Conservation (phyloP, 2,797 vertebrate species). For the Falco rusticolus region DNA sequence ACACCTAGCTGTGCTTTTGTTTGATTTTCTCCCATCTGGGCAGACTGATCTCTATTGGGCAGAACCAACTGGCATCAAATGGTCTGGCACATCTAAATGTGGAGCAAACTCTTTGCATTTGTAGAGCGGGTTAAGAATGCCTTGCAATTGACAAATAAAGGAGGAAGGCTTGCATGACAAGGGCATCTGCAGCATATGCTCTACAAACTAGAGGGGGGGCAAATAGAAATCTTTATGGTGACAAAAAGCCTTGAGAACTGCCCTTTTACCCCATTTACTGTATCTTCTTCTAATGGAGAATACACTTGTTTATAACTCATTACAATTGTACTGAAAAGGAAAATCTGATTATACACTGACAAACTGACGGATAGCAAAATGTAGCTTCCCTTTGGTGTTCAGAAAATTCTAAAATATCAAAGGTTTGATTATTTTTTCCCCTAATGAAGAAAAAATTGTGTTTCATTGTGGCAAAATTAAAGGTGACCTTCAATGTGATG, state of each 20-base stretch:
- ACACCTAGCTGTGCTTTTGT: background rate
- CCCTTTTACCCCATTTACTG: background rate
- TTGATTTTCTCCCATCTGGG: background rate
- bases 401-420: background rate
- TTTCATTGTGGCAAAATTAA: background rate
- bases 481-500: background rate
- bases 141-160: background rate
- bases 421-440: background rate
- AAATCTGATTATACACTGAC: background rate
- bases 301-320: background rate
- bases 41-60: background rate
- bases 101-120: background rate
- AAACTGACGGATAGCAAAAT: background rate
- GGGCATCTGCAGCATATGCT: accelerated
- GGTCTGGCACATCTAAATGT: background rate
- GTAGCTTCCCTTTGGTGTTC: background rate
- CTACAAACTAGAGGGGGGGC: background rate
- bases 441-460: background rate
- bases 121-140: background rate
- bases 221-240: background rate
- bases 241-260: background rate
- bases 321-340: background rate
- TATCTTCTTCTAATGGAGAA: background rate
- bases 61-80: background rate
- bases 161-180: background rate